These are phyloP conservation scores for Stomatorhinus ivindoensis DNA, from an alignment of 2,113 vertebrate species.

Conservation along the genomic window DNA sequence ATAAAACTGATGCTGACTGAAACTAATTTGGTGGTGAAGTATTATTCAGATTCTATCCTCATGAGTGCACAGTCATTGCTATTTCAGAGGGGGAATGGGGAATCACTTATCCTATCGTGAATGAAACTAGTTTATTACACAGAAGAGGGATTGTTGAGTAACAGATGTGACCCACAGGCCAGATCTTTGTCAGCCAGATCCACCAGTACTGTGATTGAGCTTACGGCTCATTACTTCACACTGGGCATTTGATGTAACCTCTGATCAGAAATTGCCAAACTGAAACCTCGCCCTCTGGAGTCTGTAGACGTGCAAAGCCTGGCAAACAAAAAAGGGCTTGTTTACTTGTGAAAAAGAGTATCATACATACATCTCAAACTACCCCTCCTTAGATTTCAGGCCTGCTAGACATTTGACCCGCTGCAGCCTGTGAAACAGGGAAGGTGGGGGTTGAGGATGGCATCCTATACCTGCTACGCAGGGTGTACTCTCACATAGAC, in stretches of 20 bases:
- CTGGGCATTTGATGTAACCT: slow-evolving; percentile 45
- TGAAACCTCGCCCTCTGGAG: background rate
- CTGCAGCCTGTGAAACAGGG: too few relatives aligned
- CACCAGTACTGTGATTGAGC: slow-evolving; percentile 45
- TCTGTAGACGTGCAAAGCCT: background rate
- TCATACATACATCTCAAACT: background rate
- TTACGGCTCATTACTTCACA: slow-evolving; percentile 56
- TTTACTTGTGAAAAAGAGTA: background rate
- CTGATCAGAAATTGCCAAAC: slow-evolving; percentile 9
- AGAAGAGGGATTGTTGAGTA: slow-evolving; percentile 31
- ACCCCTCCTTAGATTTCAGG: background rate
- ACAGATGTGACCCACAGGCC: slow-evolving; percentile 48
- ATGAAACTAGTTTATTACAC: slow-evolving; percentile 39
- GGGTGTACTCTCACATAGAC: too few relatives aligned
- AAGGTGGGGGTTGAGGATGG: too few relatives aligned
- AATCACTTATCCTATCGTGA: slow-evolving; percentile 9
- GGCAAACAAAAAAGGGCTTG: background rate
- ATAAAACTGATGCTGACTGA: background rate
- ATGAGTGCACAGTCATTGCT: background rate
- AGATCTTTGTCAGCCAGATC: slow-evolving; percentile 36
- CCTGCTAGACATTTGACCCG: too few relatives aligned
- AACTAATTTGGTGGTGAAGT: background rate
- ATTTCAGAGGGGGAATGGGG: background rate
- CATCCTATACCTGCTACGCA: too few relatives aligned
- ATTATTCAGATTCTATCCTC: background rate